Percentiles rank a stretch among this genome's conserved stretches.
These are phyloP conservation scores for Clitarchus hookeri DNA, from an alignment of 2,888 invertebrate species.

Conservation along the genomic window DNA sequence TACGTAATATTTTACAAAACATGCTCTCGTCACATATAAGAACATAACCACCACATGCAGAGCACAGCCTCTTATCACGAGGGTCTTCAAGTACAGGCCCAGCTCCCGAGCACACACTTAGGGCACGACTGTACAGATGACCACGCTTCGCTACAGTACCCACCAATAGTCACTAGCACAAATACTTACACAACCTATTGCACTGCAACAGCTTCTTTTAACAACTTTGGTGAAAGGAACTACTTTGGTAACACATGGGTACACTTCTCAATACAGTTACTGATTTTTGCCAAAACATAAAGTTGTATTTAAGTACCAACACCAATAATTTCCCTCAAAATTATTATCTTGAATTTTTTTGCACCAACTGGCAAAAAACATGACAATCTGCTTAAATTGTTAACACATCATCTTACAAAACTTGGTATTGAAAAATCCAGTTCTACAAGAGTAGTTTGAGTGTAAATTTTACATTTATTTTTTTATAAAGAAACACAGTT, in stretches of 20 bases:
- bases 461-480: too few relatives aligned
- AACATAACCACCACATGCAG: not conserved
- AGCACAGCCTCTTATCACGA: not conserved
- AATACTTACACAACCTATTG: not conserved
- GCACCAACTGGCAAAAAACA: too few relatives aligned
- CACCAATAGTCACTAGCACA: not conserved
- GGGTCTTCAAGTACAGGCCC: not conserved
- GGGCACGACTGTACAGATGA: not conserved
- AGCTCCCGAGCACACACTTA: not conserved
- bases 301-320: too few relatives aligned
- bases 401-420: too few relatives aligned
- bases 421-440: too few relatives aligned
- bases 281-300: not conserved
- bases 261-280: not conserved
- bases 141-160: not conserved
- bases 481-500: too few relatives aligned
- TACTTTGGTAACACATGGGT: not conserved
- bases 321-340: too few relatives aligned
- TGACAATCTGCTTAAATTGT: too few relatives aligned
- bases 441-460: too few relatives aligned
- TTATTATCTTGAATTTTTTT: too few relatives aligned
- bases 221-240: conserved; percentile 4
- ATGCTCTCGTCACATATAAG: not conserved
- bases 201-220: not conserved
- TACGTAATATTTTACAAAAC: not conserved